These are phyloP conservation scores for Ceratosolen solmsi DNA, from an alignment of 1,140 invertebrate genomes.

Conservation along the genomic window DNA sequence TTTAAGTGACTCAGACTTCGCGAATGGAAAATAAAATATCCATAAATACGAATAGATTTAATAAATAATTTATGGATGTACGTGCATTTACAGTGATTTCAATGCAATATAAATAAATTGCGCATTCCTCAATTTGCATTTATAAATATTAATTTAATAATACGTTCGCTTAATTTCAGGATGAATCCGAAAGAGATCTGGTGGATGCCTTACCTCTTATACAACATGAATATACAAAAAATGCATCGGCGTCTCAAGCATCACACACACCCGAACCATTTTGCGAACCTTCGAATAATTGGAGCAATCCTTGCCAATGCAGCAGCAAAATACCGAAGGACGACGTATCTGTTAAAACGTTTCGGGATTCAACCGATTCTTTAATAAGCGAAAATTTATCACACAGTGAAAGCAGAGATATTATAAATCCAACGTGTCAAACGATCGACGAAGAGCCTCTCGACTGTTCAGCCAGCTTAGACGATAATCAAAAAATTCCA, in stretches of 20 bases:
- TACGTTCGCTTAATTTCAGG: constrained; percentile 4
- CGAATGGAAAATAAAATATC: neutral
- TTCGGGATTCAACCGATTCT: constrained; percentile 11
- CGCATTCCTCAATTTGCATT: neutral
- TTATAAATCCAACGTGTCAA: neutral
- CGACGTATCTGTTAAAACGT: constrained; percentile 13
- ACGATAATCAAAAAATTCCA: constrained; percentile 19
- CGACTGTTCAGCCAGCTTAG: constrained; percentile 39
- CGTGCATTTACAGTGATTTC: neutral
- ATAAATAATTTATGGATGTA: neutral
- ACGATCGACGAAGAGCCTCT: constrained; percentile 35
- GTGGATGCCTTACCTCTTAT: constrained; percentile 38
- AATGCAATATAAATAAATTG: neutral
- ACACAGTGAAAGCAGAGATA: neutral
- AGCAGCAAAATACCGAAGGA: neutral
- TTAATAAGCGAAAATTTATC: neutral
- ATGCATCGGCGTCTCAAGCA: neutral
- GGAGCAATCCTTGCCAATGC: constrained; percentile 29
- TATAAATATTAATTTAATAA: neutral
- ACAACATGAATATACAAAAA: constrained; percentile 27
- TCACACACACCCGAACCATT: constrained; percentile 7
- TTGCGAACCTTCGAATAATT: constrained; percentile 24
- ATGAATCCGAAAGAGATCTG: constrained; percentile 39
- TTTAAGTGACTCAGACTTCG: neutral
- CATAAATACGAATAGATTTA: neutral